Base-by-base conservation (phyloP, 2,888 invertebrate genomes). In the Agriotes lineatus region DNA sequence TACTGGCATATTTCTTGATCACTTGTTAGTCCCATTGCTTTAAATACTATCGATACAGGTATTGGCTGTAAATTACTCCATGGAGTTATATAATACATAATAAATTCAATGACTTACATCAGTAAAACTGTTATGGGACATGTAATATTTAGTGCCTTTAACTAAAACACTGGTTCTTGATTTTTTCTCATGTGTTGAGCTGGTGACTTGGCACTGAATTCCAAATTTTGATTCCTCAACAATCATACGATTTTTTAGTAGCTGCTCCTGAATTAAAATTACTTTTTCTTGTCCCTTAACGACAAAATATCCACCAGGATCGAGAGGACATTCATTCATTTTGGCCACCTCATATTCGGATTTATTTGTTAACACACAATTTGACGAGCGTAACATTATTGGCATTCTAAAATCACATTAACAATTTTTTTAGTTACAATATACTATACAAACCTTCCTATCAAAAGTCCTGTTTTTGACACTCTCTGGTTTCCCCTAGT, bases 261-360 rank as follows among this genome's bases (percentile, higher is more conserved):
- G 85, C 83, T 99, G 99, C 82, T 99, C 99, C 84, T 99, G 99
- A 79, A 99, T 99, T 56, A 99, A 89, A 81, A 99, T 97, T 0
- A 98, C 95, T 83, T 93, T 93, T 80, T 94, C 94, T 82, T 93
- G 93, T 0, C 93, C 94, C 82, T 95, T 93, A 12, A 99, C 94
- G 61, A 99, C 93, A 82, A 99, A 99, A 85, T 99, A 99, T 74
- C 99, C 99, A 59, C 99, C 99, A n/a, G 99, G 98, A 86, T 99
- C 99, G 82, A 96, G 91, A 0, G 99, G 98, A 82, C 99, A 99
- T 84, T 99, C 99, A 83, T 97, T 96, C 81, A 97, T 86, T 84
- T 95, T 93, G 1, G 97, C 93, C 75, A 99, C 85, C 85, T 99
- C 97, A 82, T 91, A 93, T 76, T 95, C 94, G 0, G 95, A 93